Conservation (phyloP, 1,140 invertebrate genomes). For the Ditylenchus dipsaci region DNA sequence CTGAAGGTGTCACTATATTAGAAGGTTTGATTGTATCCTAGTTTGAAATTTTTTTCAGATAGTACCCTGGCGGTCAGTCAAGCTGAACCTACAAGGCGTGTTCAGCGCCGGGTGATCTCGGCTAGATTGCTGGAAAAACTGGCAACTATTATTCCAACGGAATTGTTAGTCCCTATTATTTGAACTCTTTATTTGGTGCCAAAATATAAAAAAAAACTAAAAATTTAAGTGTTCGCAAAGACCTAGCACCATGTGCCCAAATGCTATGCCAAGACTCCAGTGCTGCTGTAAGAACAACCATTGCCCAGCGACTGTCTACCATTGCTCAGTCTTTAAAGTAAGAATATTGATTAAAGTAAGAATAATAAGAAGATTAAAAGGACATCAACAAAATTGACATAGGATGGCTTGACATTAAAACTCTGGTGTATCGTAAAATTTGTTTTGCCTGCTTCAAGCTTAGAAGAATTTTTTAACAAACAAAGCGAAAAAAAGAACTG, state of each 20-base stretch:
- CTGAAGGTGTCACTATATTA: no score
- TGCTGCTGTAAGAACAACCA: slow-evolving; percentile 48
- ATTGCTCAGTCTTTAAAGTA: slow-evolving; percentile 61
- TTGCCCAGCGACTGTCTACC: slow-evolving; percentile 45
- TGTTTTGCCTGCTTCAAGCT: no score
- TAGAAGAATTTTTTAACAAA: no score
- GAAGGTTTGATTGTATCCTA: no score
- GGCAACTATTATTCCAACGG: slow-evolving; percentile 59
- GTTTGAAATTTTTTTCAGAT: slow-evolving; percentile 57
- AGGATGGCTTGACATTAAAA: neutral
- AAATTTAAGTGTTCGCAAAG: slow-evolving; percentile 49
- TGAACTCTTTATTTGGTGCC: slow-evolving; percentile 34
- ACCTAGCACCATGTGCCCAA: slow-evolving; percentile 51
- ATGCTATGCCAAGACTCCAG: slow-evolving; percentile 55
- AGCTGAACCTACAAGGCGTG: slow-evolving; percentile 60
- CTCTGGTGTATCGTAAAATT: neutral
- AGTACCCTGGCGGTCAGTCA: slow-evolving; percentile 60
- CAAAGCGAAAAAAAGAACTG: no score
- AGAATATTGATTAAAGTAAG: no score
- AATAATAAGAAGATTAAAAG: slow-evolving; percentile 19
- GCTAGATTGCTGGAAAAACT: slow-evolving; percentile 59
- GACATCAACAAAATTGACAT: neutral
- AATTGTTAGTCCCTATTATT: slow-evolving; percentile 60
- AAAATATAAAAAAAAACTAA: no score
- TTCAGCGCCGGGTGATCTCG: slow-evolving; percentile 59